Evolutionary conservation across 2,888 invertebrate species (phyloP).

Genomic region (Onthophagus sagittarius): DNA sequence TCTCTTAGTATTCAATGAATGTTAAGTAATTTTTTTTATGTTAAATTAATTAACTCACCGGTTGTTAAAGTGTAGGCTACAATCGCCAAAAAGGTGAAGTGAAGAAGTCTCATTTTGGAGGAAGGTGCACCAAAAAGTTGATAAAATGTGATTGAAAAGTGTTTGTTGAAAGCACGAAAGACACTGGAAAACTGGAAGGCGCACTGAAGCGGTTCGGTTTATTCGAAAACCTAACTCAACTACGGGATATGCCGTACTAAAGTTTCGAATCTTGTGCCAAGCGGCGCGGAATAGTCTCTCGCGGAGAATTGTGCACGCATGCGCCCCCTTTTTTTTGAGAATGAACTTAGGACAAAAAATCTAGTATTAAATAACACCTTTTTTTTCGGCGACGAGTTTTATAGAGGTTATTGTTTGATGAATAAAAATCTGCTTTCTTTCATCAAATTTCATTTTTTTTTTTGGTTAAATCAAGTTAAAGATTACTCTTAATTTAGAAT

Average conservation of each 20-base stretch:
- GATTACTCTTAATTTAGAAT: too few relatives aligned
- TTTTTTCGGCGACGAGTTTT: neutral
- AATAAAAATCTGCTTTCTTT: too few relatives aligned
- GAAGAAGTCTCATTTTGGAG: neutral
- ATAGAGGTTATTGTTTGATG: too few relatives aligned
- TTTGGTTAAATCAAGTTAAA: too few relatives aligned
- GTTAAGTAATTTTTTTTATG: too few relatives aligned
- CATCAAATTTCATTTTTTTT: too few relatives aligned
- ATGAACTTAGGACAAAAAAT: neutral
- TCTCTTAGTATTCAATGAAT: too few relatives aligned
- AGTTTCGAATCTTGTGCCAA: conserved; percentile 9
- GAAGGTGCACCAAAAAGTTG: neutral
- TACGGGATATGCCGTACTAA: conserved; percentile 10
- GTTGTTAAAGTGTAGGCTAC: neutral
- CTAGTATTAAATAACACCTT: neutral
- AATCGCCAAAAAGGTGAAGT: neutral
- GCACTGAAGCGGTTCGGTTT: neutral
- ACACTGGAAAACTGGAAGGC: neutral
- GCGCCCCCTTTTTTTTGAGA: neutral
- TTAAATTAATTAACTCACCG: neutral
- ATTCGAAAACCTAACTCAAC: neutral
- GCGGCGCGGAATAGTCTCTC: neutral
- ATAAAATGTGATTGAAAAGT: neutral
- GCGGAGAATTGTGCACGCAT: neutral
- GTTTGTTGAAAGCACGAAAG: neutral